A percentile compares a stretch with the other conserved stretches of the same genome.
Evolutionary conservation across 2,888 invertebrate species (phyloP).

Genomic region (Arge pagana): DNA sequence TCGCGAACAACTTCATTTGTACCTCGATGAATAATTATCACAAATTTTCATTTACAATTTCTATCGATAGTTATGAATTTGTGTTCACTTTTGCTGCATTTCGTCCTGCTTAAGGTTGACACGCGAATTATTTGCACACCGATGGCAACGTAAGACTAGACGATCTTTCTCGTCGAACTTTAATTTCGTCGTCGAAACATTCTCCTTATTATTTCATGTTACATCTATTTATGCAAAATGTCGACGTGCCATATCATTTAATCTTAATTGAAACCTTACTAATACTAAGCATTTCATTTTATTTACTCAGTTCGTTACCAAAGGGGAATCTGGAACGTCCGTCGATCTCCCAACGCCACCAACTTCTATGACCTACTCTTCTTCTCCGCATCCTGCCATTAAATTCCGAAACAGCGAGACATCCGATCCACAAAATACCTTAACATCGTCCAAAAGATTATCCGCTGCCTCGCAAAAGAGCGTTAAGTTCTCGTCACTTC

Average conservation of each 20-base stretch:
- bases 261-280: constrained; percentile 16
- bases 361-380: constrained; percentile 31
- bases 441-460: constrained; percentile 40
- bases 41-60: too few relatives aligned
- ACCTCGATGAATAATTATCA: too few relatives aligned
- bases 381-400: constrained; percentile 30
- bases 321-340: constrained; percentile 47
- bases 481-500: constrained; percentile 47
- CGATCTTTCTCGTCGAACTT: too few relatives aligned
- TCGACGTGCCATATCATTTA: background rate
- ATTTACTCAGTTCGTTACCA: constrained; percentile 45
- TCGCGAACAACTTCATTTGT: too few relatives aligned
- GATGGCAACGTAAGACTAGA: too few relatives aligned
- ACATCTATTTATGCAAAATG: constrained; percentile 13
- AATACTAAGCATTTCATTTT: constrained; percentile 37
- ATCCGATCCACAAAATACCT: constrained; percentile 40
- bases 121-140: too few relatives aligned
- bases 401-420: constrained; percentile 38
- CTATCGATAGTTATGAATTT: too few relatives aligned
- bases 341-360: constrained; percentile 45
- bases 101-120: too few relatives aligned
- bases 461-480: constrained; percentile 42
- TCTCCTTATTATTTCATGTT: background rate
- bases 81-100: too few relatives aligned
- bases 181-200: background rate